A percentile compares a stretch with the other conserved stretches of the same genome.
Evolutionary conservation across 2,113 vertebrate species (phyloP).

Genomic region (Meleagris gallopavo): DNA sequence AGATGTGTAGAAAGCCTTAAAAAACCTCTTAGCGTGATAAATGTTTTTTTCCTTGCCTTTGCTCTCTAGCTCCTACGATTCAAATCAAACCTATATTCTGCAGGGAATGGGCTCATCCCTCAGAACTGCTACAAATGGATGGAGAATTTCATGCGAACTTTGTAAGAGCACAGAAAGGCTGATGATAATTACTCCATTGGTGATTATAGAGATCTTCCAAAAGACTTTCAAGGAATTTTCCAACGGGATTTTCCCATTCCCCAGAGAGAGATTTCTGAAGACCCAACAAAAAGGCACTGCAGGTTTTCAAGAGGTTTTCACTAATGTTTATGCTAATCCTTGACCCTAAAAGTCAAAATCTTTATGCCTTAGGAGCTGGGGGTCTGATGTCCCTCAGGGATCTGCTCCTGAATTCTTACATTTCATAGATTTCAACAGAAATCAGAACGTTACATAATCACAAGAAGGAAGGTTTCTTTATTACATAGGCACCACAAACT

Average conservation of each 20-base stretch:
- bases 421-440: not conserved
- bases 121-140: not conserved
- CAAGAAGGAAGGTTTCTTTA: not conserved
- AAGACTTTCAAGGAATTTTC: not conserved
- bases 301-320: not conserved
- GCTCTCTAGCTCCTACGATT: not conserved
- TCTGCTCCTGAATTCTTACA: not conserved
- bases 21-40: not conserved
- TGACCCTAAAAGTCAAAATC: not conserved
- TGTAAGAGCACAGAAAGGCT: not conserved
- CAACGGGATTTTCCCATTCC: not conserved
- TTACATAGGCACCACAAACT: not conserved
- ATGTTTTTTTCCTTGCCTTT: not conserved
- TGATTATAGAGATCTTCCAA: not conserved
- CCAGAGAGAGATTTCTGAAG: not conserved
- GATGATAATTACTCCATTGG: not conserved
- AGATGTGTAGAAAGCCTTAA: not conserved
- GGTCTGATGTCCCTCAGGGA: accelerated
- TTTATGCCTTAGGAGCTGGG: accelerated
- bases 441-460: not conserved
- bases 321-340: not conserved
- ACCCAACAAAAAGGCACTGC: not conserved
- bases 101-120: not conserved
- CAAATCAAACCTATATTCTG: not conserved
- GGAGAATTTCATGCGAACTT: not conserved